These are phyloP conservation scores for Camponotus vicinus DNA, from an alignment of 1,140 invertebrate species.

Conservation along the genomic window DNA sequence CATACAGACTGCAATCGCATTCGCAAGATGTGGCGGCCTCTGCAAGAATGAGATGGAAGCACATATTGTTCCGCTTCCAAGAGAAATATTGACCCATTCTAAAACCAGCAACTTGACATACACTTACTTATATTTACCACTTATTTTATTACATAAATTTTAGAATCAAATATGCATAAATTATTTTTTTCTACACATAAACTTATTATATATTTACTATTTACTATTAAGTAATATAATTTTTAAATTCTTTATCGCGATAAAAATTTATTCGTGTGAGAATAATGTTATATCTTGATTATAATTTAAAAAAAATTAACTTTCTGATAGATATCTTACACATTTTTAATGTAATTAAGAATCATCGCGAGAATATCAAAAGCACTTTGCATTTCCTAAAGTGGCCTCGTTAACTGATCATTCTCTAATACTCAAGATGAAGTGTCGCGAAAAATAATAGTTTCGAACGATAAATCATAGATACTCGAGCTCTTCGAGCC, in stretches of 20 bases:
- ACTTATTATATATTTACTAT: neutral
- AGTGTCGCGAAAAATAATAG: neutral
- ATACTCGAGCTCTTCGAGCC: neutral
- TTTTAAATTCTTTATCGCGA: neutral
- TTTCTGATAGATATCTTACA: neutral
- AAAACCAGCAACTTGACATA: neutral
- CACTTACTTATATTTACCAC: neutral
- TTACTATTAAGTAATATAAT: constrained; percentile 1
- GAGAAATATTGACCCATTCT: constrained; percentile 61
- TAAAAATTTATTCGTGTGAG: neutral
- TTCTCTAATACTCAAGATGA: neutral
- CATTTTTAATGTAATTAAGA: constrained; percentile 8
- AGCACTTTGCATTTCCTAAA: neutral
- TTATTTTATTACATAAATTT: neutral
- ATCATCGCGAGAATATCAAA: neutral
- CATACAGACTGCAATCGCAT: constrained; percentile 14
- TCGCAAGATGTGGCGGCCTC: constrained; percentile 63
- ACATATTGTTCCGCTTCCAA: neutral
- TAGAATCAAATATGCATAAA: neutral
- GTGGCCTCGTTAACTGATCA: neutral
- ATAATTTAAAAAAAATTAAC: too few relatives aligned
- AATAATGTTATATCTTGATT: neutral
- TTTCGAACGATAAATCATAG: neutral
- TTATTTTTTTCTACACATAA: neutral
- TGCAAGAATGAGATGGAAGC: constrained; percentile 42